Conservation (phyloP, 2,797 vertebrate species). For the Darevskia nairensis region DNA sequence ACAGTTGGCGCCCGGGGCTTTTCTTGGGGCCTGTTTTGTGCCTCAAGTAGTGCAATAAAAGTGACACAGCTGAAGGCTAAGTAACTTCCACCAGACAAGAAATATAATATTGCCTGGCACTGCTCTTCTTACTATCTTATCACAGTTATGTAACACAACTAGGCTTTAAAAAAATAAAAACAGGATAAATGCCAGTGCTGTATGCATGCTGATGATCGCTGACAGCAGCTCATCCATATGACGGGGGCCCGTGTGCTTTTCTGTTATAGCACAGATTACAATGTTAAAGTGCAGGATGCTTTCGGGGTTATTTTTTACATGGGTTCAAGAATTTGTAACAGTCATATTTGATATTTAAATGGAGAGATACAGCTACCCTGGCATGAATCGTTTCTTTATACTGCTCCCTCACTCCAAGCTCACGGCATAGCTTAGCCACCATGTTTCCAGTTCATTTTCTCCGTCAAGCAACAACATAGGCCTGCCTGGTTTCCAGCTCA, state of each 20-base stretch:
- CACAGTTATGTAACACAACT: slow-evolving; percentile 30
- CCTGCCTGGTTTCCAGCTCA: too few species aligned
- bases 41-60: background rate
- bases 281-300: slow-evolving; percentile 1
- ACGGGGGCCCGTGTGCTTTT: slow-evolving; percentile 24
- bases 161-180: background rate
- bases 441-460: background rate
- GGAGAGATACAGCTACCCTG: background rate
- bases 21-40: slow-evolving; percentile 29
- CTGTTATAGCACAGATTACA: slow-evolving; percentile 10
- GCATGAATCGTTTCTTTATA: background rate
- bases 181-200: background rate
- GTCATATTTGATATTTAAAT: background rate
- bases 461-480: too few species aligned
- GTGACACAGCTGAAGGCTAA: slow-evolving; percentile 34
- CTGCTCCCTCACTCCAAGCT: too few species aligned
- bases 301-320: background rate
- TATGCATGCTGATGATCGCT: slow-evolving; percentile 32
- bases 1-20: background rate
- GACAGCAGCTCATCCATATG: slow-evolving; percentile 28
- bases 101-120: slow-evolving; percentile 27
- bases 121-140: slow-evolving; percentile 27
- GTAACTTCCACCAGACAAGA: slow-evolving; percentile 2
- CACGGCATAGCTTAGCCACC: background rate
- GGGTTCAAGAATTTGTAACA: background rate